phyloP scores from a whole-genome alignment of 2,888 invertebrate species.

The Hydroisotoma schaefferi region DNA sequence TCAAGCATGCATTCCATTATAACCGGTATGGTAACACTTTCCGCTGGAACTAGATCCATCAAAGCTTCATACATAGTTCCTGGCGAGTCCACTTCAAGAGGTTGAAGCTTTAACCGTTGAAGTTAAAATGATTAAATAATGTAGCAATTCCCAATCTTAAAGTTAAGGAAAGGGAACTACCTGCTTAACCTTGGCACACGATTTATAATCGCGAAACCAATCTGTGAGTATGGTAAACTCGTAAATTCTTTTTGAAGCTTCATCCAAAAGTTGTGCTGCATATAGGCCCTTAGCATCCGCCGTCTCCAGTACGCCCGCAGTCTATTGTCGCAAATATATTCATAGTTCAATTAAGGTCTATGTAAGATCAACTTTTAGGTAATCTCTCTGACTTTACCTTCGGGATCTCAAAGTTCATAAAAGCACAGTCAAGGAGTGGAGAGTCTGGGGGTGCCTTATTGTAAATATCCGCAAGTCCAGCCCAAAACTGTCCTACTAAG shows the following conservation, averaged over 20 bases:
- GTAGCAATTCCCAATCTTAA: too few species aligned
- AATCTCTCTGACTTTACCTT: constrained; percentile 3
- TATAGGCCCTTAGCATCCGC: constrained; percentile 24
- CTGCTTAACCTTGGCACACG: constrained; percentile 13
- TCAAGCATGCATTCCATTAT: constrained; percentile 42
- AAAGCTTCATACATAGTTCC: constrained; percentile 35
- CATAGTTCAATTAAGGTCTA: neutral
- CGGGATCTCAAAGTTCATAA: constrained; percentile 38
- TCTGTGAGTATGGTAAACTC: constrained; percentile 38
- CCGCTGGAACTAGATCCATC: constrained; percentile 34
- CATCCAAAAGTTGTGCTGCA: constrained; percentile 35
- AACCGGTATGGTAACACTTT: constrained; percentile 39
- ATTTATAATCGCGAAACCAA: constrained; percentile 35
- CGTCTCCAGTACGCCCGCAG: constrained; percentile 12
- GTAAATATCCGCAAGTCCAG: constrained; percentile 30
- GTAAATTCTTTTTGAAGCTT: constrained; percentile 36
- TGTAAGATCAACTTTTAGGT: neutral
- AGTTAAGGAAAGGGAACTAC: constrained; percentile 6
- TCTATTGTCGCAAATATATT: constrained; percentile 8
- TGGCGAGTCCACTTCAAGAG: constrained; percentile 18
- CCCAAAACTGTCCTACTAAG: constrained; percentile 35
- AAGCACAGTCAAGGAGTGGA: constrained; percentile 38
- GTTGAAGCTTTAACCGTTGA: constrained; percentile 28
- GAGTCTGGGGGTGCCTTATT: constrained; percentile 33
- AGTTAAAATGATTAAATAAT: neutral